Conservation (phyloP, 2,888 invertebrate species). For the Erannis defoliaria region DNA sequence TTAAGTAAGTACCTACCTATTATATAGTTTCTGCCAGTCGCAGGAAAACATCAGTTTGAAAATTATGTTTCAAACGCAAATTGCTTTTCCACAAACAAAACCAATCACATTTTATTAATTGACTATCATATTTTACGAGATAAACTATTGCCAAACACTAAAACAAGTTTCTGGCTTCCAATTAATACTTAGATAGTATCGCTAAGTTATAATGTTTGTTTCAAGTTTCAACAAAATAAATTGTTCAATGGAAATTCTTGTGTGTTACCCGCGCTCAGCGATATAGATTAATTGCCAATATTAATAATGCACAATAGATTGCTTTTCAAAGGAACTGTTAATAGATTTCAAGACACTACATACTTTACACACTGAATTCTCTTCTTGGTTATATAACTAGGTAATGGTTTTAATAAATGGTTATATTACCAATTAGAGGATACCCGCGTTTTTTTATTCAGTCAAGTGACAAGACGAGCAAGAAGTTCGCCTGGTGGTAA, state of each 20-base stretch:
- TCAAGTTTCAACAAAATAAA: constrained; percentile 45
- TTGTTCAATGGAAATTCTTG: constrained; percentile 38
- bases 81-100: constrained; percentile 20
- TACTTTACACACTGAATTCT: background rate
- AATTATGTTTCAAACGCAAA: constrained; percentile 8
- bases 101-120: constrained; percentile 32
- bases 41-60: background rate
- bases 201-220: constrained; percentile 43
- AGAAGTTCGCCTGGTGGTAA: too few relatives aligned
- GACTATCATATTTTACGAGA: constrained; percentile 37
- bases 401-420: background rate
- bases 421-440: background rate
- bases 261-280: constrained; percentile 12
- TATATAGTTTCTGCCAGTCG: background rate
- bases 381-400: background rate
- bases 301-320: constrained; percentile 22
- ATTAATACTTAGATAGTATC: constrained; percentile 49
- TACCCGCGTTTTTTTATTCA: background rate
- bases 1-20: too few relatives aligned
- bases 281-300: constrained; percentile 29
- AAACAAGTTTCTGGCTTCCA: constrained; percentile 45
- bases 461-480: background rate
- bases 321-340: constrained; percentile 4
- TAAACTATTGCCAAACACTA: constrained; percentile 37
- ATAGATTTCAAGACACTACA: background rate